Conservation (phyloP, 2,113 vertebrate species). For the Ariopsis seemanni region DNA sequence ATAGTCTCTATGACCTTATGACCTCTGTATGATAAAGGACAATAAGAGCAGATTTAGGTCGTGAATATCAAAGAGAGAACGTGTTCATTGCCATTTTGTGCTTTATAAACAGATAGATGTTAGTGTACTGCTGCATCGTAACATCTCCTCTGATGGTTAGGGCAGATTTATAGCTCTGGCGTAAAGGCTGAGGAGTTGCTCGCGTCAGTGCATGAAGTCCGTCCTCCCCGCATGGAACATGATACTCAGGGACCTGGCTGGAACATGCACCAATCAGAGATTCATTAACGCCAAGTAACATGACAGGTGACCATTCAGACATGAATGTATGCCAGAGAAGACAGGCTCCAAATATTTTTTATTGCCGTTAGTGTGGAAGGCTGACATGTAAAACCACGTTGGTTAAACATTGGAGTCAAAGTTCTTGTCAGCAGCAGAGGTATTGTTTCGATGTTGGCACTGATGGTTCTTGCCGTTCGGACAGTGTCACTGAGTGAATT, state of each 20-base stretch:
- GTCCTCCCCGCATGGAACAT: slow-evolving; percentile 41
- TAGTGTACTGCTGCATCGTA: slow-evolving; percentile 30
- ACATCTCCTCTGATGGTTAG: slow-evolving; percentile 30
- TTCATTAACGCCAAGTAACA: slow-evolving; percentile 48
- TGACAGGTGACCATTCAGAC: slow-evolving; percentile 37
- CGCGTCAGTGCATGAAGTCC: slow-evolving; percentile 18
- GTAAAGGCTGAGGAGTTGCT: slow-evolving; percentile 28
- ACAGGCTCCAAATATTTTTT: slow-evolving; percentile 50
- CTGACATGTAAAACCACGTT: background rate
- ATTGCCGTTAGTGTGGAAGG: slow-evolving; percentile 49
- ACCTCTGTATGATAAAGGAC: slow-evolving; percentile 21
- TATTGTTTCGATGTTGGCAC: slow-evolving; percentile 39
- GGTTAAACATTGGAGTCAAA: slow-evolving; percentile 19
- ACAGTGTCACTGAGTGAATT: slow-evolving; percentile 42
- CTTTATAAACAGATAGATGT: slow-evolving; percentile 37
- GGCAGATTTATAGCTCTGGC: slow-evolving; percentile 48
- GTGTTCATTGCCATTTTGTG: slow-evolving; percentile 6
- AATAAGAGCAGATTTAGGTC: background rate
- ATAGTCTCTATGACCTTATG: slow-evolving; percentile 19
- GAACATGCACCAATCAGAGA: slow-evolving; percentile 46
- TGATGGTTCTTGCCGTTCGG: slow-evolving; percentile 23
- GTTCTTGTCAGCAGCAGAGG: slow-evolving; percentile 24
- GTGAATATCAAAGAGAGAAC: background rate
- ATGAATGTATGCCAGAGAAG: slow-evolving; percentile 37
- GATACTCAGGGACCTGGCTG: slow-evolving; percentile 46